Conservation (phyloP, 2,113 vertebrate genomes). For the Platysteira castanea region DNA sequence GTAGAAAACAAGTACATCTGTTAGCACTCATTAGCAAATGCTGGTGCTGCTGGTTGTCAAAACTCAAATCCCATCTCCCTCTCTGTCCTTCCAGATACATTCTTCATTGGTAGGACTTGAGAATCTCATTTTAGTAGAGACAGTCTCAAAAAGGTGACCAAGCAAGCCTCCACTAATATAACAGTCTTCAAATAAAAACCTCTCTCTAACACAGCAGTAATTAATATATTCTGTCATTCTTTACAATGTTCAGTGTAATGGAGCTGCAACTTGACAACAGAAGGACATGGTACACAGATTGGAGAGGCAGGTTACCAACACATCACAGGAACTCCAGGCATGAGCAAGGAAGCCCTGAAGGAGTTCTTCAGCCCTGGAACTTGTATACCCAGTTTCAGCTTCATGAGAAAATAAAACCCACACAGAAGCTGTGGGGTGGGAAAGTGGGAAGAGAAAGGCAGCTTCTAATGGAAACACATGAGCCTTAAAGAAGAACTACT, state of each 20-base stretch:
- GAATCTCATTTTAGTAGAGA: neutral
- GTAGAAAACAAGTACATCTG: neutral
- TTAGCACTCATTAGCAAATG: neutral
- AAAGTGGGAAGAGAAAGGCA: neutral
- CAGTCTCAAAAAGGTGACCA: neutral
- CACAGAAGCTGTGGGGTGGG: neutral
- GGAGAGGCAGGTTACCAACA: neutral
- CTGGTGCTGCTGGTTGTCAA: neutral
- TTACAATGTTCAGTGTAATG: neutral
- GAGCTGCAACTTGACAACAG: neutral
- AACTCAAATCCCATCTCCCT: neutral
- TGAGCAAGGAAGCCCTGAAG: neutral
- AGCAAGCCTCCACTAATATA: neutral
- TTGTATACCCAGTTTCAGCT: neutral
- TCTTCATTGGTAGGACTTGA: neutral
- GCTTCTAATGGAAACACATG: neutral
- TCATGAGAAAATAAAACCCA: slow-evolving; percentile 4
- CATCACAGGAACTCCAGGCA: neutral
- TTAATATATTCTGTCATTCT: neutral
- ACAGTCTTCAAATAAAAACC: neutral
- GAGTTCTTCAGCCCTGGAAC: neutral
- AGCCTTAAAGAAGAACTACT: neutral
- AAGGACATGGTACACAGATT: neutral
- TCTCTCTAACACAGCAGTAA: neutral
- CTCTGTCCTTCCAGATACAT: neutral